Base-by-base conservation (phyloP, 2,113 vertebrate species). In the Lepisosteus osseus region DNA sequence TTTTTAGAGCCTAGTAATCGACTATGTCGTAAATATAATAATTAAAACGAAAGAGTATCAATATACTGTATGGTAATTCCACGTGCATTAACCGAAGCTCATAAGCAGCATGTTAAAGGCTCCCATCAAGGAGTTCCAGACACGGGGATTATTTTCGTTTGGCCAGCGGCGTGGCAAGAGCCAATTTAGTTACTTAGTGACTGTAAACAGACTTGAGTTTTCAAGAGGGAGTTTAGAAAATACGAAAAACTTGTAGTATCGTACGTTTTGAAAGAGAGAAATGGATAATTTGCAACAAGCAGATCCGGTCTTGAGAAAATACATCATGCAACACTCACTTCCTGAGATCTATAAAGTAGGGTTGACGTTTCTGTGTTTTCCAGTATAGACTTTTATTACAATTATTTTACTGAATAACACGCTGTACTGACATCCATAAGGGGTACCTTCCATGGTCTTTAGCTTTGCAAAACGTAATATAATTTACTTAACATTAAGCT, bases 341-440 rank as follows among this genome's bases (percentile, higher is more conserved):
- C 73, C 81, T 56, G 74, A 84, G 56, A 73, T 84, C 73, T 81
- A 71, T 42, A 72, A 82, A 82, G 83, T 84, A 65, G 69, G 55
- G 13, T 7, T 44, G 29, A 29, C 29, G 29, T 29, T 29, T 29
- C 29, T 29, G 29, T 51, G 7, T 11, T 54, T 55, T 54, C 8
- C 29, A 0, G 59, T 17, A 45, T 15, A 29, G 12, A 40, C 11
- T 45, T 17, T 14, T 15, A 4, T 70, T 44, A n/a, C 7, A 8
- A 40, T 70, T 40, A 12, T 61, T 15, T 7, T 12, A 6, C n/a
- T 6, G 59, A 12, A 14, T 61, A n/a, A 6, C 6, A 12, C 17
- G 17, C 59, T 14, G 13, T 61, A 29, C 29, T 29, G 29, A 29
- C 29, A 29, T 29, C 29, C 29, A 29, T 29, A 29, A 29, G 2